Base-by-base conservation (phyloP, 2,888 invertebrate species). In the Andrena marginata region DNA sequence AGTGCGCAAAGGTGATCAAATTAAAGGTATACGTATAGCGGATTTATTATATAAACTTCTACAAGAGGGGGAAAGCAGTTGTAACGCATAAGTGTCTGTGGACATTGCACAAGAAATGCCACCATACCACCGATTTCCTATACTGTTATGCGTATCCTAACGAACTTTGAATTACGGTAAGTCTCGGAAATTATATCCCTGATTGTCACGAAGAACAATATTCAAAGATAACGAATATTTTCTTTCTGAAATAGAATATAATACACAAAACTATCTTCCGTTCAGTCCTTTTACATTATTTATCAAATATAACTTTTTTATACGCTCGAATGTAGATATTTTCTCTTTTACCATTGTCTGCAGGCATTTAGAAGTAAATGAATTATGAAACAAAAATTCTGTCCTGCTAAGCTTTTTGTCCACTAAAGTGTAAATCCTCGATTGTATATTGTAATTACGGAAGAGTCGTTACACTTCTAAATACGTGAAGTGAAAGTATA, bases 1-100 rank as follows among this genome's bases (percentile, higher is more conserved):
- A 62, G 72, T 68, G 68, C 51, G 64, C 60, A 72, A 70, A 82
- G 72, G 70, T 59, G 70, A 67, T 62, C 62, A 20, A 16, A 33
- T 51, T 62, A 54, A 54, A 26, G 35, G 16, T 42, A 20, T 63
- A 54, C 62, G 6, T 31, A 48, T n/a, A 56, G 29, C 7, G 64
- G 33, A 64, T 42, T 56, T 10, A 42, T 56, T 63, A 42, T 63
- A 54, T 74, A 67, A 33, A 74, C 26, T 7, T 26, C 2, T 33
- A 48, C 20, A 23, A 8, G 42, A 1, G 42, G 42, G 10, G 35
- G n/a, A 20, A 35, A 59, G 56, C 56, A 35, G 29, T 60, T 29
- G 70, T 42, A 70, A 60, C n/a, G 26, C n/a, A 48, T 0, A 35
- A 69, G 23, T 56, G 56, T 69, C 7, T 33, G 33, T n/a, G 56